Base-by-base conservation (phyloP, 2,888 invertebrate genomes). In the Polymixis flavicincta region DNA sequence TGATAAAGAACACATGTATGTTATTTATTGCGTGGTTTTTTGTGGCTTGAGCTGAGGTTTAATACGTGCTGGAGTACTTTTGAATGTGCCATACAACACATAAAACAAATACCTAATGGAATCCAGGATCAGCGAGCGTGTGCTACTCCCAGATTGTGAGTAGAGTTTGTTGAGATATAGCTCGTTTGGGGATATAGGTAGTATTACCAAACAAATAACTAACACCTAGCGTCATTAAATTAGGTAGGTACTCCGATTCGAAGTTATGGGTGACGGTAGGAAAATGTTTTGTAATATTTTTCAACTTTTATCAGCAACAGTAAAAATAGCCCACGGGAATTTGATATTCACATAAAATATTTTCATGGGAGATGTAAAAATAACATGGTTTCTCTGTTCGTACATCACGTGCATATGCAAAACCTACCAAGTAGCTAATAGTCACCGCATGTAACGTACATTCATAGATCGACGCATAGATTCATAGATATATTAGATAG, bases 281-380 rank as follows among this genome's bases (percentile, higher is more conserved):
- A 25, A 55, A 45, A 55, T 32, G n/a, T 17, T 13, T 14, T 4
- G 14, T 17, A n/a, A 45, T n/a, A 42, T 25, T 75, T 73, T 52
- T 32, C 17, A 22, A 17, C 8, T 32, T 52, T 52, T 52, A 32
- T 45, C 45, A 45, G n/a, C 17, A 74, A 52, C n/a, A 22, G 17
- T 45, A 61, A 75, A 59, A 60, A 52, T 22, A 17, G 63, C 52
- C 32, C 13, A 0, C 8, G 22, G 19, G 45, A 22, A 25, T 76
- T 32, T 76, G 3, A 54, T 45, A 75, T 61, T 74, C 22, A n/a
- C n/a, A 22, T 37, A 32, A 52, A 75, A 54, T 48, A 54, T 64
- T 48, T 76, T 76, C 25, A 63, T 45, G 13, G 32, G 19, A 7
- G 32, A 76, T 54, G 13, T 25, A n/a, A 76, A 61, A 61, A 76